Evolutionary conservation across 2,113 vertebrate genomes (phyloP), one percentile per base, ranked within the genome.

Genomic region (Saccopteryx leptura): DNA sequence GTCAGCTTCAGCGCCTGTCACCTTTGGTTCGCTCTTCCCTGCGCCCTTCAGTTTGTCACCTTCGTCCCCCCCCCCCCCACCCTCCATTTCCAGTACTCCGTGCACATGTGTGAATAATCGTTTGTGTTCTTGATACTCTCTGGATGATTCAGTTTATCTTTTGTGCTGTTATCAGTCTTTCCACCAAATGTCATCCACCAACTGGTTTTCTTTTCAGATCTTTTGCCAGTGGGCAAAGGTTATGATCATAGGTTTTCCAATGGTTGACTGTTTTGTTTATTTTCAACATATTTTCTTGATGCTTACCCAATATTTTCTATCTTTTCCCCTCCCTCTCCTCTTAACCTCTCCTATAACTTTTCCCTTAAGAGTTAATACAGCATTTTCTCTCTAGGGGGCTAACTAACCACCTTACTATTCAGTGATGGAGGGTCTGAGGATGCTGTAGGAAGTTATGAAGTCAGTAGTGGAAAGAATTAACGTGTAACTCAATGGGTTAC

Each of bases 11-110:
- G 48, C 21, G 28, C 48, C 80, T 18, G 71, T 65, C 89, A 52
- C 84, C 69, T 94, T 63, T 50, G 3, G 2, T 82, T 93, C 31
- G 7, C 65, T 86, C 26, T 75, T 68, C 28, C 54, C 48, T 52
- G 71, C 92, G 95, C 65, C 95, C 94, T 96, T 95, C 81, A 88
- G 79, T 33, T 60, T 56, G 56, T 69, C 78, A 39, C 50, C 46
- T 80, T 61, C 61, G 21, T 39, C n/a, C 4, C 46, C 46, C 23
- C 28, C 3, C 4, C 9, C 3, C 23, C 28, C 3, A 2, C 9
- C 3, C 48, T 33, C 9, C 75, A 1, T 48, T 61, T 65, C 72
- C 58, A 28, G 0, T n/a, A n/a, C 82, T n/a, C 28, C 14, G 26
- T 61, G 83, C 94, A 78, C 75, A 10, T 23, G 33, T 79, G 66